A percentile compares a stretch with the other conserved stretches of the same genome.
These are phyloP conservation scores for Drosophila koepferae DNA, from an alignment of 2,888 invertebrate species.

Conservation along the genomic window DNA sequence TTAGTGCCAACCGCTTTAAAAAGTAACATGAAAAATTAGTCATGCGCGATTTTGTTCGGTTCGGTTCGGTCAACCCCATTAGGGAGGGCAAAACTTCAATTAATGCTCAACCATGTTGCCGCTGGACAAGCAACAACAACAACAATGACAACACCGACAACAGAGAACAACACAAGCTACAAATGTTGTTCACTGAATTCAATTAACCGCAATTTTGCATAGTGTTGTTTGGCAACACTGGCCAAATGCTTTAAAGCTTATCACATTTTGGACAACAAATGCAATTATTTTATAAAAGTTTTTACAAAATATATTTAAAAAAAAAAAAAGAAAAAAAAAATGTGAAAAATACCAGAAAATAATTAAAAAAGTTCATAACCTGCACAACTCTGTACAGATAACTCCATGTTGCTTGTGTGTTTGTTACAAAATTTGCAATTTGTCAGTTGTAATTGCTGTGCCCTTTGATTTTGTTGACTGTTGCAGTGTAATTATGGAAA, in stretches of 20 bases:
- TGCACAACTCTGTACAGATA: conserved; percentile 21
- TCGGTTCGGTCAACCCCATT: conserved; percentile 58
- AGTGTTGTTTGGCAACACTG: conserved; percentile 30
- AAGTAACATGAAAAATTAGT: conserved; percentile 69
- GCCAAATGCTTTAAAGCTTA: conserved; percentile 48
- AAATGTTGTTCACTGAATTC: conserved; percentile 76
- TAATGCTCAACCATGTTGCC: conserved; percentile 63
- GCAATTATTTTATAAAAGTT: conserved; percentile 59
- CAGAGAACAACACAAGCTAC: conserved; percentile 30
- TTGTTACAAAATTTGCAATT: conserved; percentile 49
- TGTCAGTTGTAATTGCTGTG: conserved; percentile 69
- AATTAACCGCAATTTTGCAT: conserved; percentile 79
- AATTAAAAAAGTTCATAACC: conserved; percentile 60
- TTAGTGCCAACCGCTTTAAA: conserved; percentile 21
- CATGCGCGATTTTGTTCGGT: conserved; percentile 64
- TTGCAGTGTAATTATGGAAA: conserved; percentile 45
- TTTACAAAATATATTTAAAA: background rate
- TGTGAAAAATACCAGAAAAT: conserved; percentile 29
- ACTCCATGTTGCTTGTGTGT: conserved; percentile 24
- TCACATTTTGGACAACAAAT: conserved; percentile 56
- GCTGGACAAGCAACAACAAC: conserved; percentile 18
- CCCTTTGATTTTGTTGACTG: conserved; percentile 54
- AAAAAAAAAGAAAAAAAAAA: background rate
- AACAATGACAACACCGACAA: conserved; percentile 20
- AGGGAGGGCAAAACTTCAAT: conserved; percentile 74